Base-by-base conservation (phyloP, 2,113 vertebrate species). In the Plecotus auritus region DNA sequence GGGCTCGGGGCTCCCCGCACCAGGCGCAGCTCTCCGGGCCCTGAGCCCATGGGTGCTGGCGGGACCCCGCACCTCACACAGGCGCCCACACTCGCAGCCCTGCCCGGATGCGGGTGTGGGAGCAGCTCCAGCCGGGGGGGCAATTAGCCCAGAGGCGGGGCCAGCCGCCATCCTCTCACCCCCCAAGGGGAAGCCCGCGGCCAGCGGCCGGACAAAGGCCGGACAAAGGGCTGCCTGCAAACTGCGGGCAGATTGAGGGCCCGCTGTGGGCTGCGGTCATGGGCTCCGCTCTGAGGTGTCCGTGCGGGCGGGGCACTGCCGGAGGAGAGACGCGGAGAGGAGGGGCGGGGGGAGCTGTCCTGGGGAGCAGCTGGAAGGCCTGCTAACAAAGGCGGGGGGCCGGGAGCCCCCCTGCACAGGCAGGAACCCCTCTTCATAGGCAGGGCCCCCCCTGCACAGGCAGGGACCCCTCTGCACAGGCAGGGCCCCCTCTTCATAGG, bases 131-230 rank as follows among this genome's bases (percentile, higher is more conserved):
- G 47, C 72, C n/a, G 47, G 54, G 59, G 13, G 1, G 13, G n/a
- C 40, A 42, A 10, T 32, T 4, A 23, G 40, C 51, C 80, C 93
- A 66, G 30, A 12, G 10, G 37, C 4, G 20, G 64, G 26, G 2
- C 30, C 42, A 69, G 0, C 8, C 3, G 28, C 45, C 9, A 0
- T 0, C 42, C 0, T 32, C 40, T 28, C 28, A 1, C 56, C 1
- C 32, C 90, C 35, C 1, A 5, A 2, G 10, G 16, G 35, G 45
- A 56, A 56, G 40, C 17, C n/a, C 51, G 0, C 77, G 28, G 14
- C 81, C 13, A 1, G 47, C 74, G 37, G 45, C 30, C 0, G 9
- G 59, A 81, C 85, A 61, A 28, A 28, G 45, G 47, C 35, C 59
- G 2, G 81, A 76, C 56, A 70, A 70, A 86, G 42, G 54, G 28